Evolutionary conservation across 2,888 invertebrate genomes (phyloP), one percentile per base, ranked within the genome.

Genomic region (Lamproptera curius): DNA sequence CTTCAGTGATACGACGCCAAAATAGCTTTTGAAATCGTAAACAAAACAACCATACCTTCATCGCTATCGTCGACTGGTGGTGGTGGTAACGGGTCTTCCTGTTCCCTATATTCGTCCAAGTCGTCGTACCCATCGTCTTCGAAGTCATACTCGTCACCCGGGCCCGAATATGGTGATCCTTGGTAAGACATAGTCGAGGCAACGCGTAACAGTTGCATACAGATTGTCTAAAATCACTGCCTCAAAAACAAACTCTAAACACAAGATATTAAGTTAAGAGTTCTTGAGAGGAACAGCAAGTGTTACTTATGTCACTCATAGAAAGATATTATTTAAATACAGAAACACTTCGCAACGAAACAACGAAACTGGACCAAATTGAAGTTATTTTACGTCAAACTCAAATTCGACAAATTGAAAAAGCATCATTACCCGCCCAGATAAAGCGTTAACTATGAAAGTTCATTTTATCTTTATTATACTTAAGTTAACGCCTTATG

Each of bases 51-150:
- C 38, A 48, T 71, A 90, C 90, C 90, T 84, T 90, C 90, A 57
- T 90, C 90, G 59, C 89, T 90, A 53, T 81, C 79, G 57, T 92
- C 92, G 79, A 89, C 90, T 89, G 76, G 91, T 82, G 71, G 90
- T 84, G 65, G 70, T 57, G 69, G 84, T 71, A 67, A 68, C 47
- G 76, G 73, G 82, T 68, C 92, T 50, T 92, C 92, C 50, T 89
- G 89, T 53, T 92, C 92, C 46, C 91, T 86, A 61, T 91, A 92
- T 57, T 93, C 92, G 52, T 93, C 93, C 59, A 90, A 63, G 63
- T 92, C 92, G 59, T 93, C 92, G 63, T 91, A 92, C 63, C 91
- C 91, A 49, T 93, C 93, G 58, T 93, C 93, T 50, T 93, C 93
- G 69, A 91, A 91, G 65, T 93, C 93, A 68, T 91, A 93, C 65